phyloP scores from a whole-genome alignment of 2,113 vertebrate genomes.

The Lutjanus erythropterus region DNA sequence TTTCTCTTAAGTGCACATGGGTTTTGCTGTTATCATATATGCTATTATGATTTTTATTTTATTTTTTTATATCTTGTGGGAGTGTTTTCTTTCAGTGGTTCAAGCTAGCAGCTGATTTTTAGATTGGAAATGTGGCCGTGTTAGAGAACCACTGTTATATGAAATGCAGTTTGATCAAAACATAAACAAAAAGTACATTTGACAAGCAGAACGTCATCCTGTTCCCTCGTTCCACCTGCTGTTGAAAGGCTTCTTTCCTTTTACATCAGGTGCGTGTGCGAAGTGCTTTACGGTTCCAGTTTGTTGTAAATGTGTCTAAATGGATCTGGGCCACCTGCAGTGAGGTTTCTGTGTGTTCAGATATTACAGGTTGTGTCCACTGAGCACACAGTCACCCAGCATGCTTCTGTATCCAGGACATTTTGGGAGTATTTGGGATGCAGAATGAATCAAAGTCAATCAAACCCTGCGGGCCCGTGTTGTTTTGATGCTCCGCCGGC shows the following conservation, averaged over 20 bases:
- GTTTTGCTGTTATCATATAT: no score
- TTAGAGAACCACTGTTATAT: no score
- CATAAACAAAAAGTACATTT: neutral
- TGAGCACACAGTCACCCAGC: neutral
- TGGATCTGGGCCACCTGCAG: neutral
- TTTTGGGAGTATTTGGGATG: neutral
- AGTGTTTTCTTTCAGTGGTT: no score
- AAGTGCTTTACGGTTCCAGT: neutral
- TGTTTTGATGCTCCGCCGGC: conserved; percentile 39
- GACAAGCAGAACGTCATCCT: neutral
- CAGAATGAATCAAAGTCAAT: conserved; percentile 14
- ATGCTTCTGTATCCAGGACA: conserved; percentile 11
- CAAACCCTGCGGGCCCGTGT: neutral
- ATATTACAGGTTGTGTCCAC: neutral
- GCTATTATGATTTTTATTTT: no score
- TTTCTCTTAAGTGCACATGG: no score
- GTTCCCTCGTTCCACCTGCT: neutral
- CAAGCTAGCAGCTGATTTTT: no score
- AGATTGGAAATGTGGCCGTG: no score
- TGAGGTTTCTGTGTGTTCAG: neutral
- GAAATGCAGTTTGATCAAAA: neutral
- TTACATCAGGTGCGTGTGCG: no score
- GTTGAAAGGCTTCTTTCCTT: neutral
- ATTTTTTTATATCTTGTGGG: no score
- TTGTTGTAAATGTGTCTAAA: neutral